Evolutionary conservation across 2,113 vertebrate species (phyloP).

Genomic region (Ochotona princeps): DNA sequence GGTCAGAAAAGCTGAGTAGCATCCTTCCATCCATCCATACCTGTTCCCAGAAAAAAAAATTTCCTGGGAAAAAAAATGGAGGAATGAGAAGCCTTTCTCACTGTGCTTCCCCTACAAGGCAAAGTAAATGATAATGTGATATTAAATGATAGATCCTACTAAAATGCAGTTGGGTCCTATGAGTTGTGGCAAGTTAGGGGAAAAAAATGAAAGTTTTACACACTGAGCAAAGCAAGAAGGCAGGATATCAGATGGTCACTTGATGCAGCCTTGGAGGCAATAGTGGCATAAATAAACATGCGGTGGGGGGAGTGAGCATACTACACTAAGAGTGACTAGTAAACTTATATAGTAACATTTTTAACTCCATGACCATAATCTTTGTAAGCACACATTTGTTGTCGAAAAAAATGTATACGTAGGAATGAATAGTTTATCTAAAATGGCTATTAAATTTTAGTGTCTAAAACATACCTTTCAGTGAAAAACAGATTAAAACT

Average conservation of each 20-base stretch:
- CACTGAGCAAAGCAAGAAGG: background rate
- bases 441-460: background rate
- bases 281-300: background rate
- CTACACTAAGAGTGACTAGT: background rate
- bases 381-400: background rate
- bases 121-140: background rate
- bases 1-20: background rate
- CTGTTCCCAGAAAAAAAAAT: background rate
- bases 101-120: background rate
- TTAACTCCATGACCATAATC: background rate
- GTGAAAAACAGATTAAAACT: slow-evolving; percentile 32
- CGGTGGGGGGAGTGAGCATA: background rate
- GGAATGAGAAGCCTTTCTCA: background rate
- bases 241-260: background rate
- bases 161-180: background rate
- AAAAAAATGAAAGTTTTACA: background rate
- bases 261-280: background rate
- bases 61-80: slow-evolving; percentile 29
- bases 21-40: background rate
- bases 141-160: background rate
- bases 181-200: background rate
- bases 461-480: slow-evolving; percentile 18
- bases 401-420: background rate
- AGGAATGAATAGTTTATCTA: background rate
- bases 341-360: background rate